Evolutionary conservation across 2,888 invertebrate genomes (phyloP), one percentile per base, ranked within the genome.

Genomic region (Eilema depressum): DNA sequence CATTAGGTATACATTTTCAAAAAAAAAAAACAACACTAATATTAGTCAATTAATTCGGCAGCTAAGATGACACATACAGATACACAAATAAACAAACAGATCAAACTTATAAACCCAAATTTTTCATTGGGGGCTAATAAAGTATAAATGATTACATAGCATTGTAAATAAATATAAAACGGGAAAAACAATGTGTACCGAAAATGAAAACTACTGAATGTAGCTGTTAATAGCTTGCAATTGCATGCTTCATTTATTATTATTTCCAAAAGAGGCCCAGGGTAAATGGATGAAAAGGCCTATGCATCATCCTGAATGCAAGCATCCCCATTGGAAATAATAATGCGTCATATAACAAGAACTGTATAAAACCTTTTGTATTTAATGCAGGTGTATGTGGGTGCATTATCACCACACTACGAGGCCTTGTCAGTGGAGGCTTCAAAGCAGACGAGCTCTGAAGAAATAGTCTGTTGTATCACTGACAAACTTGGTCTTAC

Each of bases 351-450:
- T 20, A 59, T 8, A 59, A 59, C 26, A 25, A 59, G 17, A 5
- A 14, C 14, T 2, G 5, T 12, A n/a, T 7, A 28, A 26, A 26
- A 59, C 26, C n/a, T 23, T 28, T 30, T 23, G 25, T 65, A 26
- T 69, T 53, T 61, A 25, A 81, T 88, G 4, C 96, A 98, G 96
- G 98, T 98, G 93, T 98, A 98, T 96, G 98, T 98, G 91, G 98
- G 98, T 85, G 97, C 98, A 83, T 96, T 98, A 86, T 98, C 98
- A 85, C 97, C 97, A 84, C 97, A 98, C 92, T 98, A 98, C 95
- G 98, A 98, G 94, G 98, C 98, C 78, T 96, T 98, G 78, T 98
- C 98, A 70, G 98, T 99, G 82, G 98, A 98, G 93, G 98, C 98
- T 71, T 98, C 98, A 81, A 98, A 98, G 89, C 98, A 98, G 91